Evolutionary conservation across 1,140 invertebrate species (phyloP), one percentile per base, ranked within the genome.

Genomic region (Rhagoletis pomonella): DNA sequence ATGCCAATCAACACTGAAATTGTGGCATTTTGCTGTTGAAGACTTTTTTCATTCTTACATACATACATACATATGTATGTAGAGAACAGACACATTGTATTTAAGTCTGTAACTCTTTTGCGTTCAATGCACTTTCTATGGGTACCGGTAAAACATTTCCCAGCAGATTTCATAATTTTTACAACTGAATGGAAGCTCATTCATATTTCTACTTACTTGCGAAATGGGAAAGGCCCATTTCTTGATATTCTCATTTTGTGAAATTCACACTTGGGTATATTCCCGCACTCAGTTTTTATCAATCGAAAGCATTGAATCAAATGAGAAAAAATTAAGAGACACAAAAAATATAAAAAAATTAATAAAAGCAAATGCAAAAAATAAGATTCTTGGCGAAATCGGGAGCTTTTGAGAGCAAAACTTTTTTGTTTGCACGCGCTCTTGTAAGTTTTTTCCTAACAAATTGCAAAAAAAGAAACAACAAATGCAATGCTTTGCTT

Each of bases 91-190:
- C 3, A 73, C 5, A 55, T 81, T 81, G 19, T 47, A 42, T 69
- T 69, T 12, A 81, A 81, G 47, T 47, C n/a, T 10, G 12, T n/a
- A 55, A 55, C 55, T 81, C 47, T 81, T n/a, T 81, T 55, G 47
- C 73, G 0, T 81, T 81, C 47, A 29, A 81, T 55, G 73, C 73
- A 58, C n/a, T 81, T 81, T 58, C 73, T 81, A 47, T 55, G 29
- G 50, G 4, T 47, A n/a, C 6, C 6, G 5, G 4, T 7, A 55
- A n/a, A 81, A 55, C 29, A 29, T 81, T 81, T 81, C 73, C 73
- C 73, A 81, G 50, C 73, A 50, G 47, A 81, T 81, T 81, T 81
- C 47, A 19, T 55, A 81, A 81, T 81, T 81, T 81, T 39, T 7
- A 17, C 29, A 67, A 67, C 29, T 29, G n/a, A 81, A 81, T 81